Base-by-base conservation (phyloP, 2,888 invertebrate species). In the Pristionchus exspectatus region DNA sequence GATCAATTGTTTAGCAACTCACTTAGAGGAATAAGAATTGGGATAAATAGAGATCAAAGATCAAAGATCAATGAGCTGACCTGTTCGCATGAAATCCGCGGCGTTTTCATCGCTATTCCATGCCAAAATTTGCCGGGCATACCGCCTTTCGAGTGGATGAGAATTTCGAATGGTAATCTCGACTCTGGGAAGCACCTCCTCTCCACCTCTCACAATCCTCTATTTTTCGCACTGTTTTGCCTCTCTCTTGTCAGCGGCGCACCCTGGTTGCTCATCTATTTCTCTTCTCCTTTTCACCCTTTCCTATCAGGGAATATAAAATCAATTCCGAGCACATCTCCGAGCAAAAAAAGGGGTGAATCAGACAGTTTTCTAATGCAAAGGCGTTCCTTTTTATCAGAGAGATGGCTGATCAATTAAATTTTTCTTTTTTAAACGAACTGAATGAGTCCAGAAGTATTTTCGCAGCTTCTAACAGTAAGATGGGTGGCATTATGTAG, bases 111-210 rank as follows among this genome's bases (percentile, higher is more conserved):
- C 27, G 27, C 81, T 12, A 81, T 81, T 10, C n/a, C n/a, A 2
- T 50, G 30, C 81, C 81, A 81, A 50, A 81, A 81, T n/a, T 81
- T 81, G 44, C 85, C 63, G 38, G 56, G 85, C 56, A 85, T 85
- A 1, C 14, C 14, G 16, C n/a, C 83, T 54, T 16, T 54, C 33
- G 83, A n/a, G n/a, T 27, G 50, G 9, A 21, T 12, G 44, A 50
- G 44, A 44, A 33, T 77, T 4, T 54, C 9, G 44, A 44, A 5
- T 4, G 21, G 2, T 27, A 30, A 7, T 27, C 27, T 12, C 59
- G 16, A 33, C 24, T 33, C 56, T 38, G 50, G 59, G 27, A 59
- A 24, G 44, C 44, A 12, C 44, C 44, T 50, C 44, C 0, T 9
- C 59, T 16, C 27, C 5, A n/a, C 4, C 56, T 50, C 59, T 85